Evolutionary conservation across 1,140 invertebrate genomes (phyloP).

Genomic region (Macrostomum lignano): DNA sequence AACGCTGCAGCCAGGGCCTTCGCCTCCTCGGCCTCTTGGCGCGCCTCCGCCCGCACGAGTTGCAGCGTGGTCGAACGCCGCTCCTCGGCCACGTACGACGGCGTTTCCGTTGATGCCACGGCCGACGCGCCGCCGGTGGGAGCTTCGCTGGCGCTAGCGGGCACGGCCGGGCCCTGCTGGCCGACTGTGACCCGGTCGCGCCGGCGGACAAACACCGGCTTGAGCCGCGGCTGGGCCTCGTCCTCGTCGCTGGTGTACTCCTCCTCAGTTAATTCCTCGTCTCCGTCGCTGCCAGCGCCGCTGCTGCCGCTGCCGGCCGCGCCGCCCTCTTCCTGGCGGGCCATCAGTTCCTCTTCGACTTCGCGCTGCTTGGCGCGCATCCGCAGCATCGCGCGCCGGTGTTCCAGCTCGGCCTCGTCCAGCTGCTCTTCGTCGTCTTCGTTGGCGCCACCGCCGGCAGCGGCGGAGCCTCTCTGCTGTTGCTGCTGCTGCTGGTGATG

Average conservation of each 20-base stretch:
- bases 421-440: conserved; percentile 1
- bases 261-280: conserved; percentile 5
- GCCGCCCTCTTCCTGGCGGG: neutral
- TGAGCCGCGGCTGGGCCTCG: conserved; percentile 1
- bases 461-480: neutral
- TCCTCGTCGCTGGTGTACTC: neutral
- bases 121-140: no score
- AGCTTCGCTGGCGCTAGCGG: neutral
- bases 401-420: conserved; percentile 9
- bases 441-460: neutral
- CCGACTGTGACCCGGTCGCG: conserved; percentile 1
- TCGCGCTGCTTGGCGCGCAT: neutral
- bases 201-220: conserved; percentile 5
- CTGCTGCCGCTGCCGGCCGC: neutral
- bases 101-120: no score
- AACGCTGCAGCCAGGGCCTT: conserved; percentile 35
- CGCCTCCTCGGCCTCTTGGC: conserved; percentile 27
- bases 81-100: neutral
- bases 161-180: neutral
- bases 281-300: no score
- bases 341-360: neutral
- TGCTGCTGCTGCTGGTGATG: neutral
- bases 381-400: conserved; percentile 3
- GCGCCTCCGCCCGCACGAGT: conserved; percentile 60
- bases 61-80: conserved; percentile 12